phyloP scores from a whole-genome alignment of 2,888 invertebrate genomes.

The Dimorphilus gyrociliatus region DNA sequence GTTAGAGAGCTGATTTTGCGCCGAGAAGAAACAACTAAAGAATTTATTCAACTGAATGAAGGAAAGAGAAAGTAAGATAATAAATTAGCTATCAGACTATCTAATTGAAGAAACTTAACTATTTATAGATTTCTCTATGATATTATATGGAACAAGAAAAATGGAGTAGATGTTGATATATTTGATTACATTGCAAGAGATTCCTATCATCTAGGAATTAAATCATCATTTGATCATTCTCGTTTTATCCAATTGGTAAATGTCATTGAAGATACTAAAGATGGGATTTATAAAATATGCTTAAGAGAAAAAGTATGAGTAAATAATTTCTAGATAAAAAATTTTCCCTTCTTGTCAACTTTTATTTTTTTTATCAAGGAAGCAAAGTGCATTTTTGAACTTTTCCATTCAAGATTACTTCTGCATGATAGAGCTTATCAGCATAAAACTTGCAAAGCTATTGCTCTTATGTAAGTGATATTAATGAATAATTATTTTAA shows the following conservation, averaged over 20 bases:
- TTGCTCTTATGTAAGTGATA: conserved; percentile 42
- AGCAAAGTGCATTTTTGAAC: conserved; percentile 19
- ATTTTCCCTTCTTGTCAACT: no score
- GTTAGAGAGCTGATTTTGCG: no score
- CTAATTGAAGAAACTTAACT: no score
- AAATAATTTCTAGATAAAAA: no score
- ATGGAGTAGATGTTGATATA: conserved; percentile 50
- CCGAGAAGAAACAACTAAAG: no score
- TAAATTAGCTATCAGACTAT: no score
- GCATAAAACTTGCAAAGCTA: conserved; percentile 36
- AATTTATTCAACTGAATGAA: no score
- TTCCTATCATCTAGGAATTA: conserved; percentile 39
- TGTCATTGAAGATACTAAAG: conserved; percentile 22
- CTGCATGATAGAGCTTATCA: conserved; percentile 40
- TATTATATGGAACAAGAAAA: conserved; percentile 46
- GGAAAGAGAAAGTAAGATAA: no score
- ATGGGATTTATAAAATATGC: no score
- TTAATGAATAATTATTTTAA: no score
- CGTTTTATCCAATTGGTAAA: conserved; percentile 38
- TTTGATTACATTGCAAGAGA: conserved; percentile 52
- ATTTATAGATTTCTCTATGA: no score
- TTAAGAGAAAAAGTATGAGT: no score
- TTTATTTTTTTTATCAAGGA: conserved; percentile 14
- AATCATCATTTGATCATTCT: conserved; percentile 39
- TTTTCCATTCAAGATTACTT: conserved; percentile 19